Evolutionary conservation across 2,113 vertebrate species (phyloP).

Genomic region (Pachyramphus minor): DNA sequence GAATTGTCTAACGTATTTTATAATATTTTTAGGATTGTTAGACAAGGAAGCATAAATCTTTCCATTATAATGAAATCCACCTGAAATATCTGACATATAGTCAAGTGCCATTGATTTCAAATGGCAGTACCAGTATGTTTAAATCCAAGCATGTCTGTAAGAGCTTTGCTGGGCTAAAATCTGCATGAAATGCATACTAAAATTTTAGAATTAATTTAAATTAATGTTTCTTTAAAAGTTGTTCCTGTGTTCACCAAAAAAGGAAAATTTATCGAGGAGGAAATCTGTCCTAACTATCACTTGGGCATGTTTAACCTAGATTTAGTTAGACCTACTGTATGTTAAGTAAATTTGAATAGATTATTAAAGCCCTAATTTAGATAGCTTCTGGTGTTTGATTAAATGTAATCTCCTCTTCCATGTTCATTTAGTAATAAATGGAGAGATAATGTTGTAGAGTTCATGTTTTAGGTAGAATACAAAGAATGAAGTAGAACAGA

Average conservation of each 20-base stretch:
- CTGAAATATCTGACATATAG: not conserved
- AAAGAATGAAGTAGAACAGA: not conserved
- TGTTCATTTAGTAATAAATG: not conserved
- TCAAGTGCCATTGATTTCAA: not conserved
- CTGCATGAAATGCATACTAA: not conserved
- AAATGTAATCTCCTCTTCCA: not conserved
- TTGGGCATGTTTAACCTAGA: not conserved
- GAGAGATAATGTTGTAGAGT: not conserved
- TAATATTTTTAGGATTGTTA: not conserved
- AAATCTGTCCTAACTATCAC: not conserved
- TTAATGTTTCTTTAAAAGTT: not conserved
- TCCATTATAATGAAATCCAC: not conserved
- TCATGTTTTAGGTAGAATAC: not conserved
- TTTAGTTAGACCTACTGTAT: not conserved
- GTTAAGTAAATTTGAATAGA: not conserved
- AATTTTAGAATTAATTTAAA: not conserved
- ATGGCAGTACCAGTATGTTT: not conserved
- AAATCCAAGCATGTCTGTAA: not conserved
- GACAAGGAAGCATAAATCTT: constrained; percentile 1
- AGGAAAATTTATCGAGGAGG: not conserved
- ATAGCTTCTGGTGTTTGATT: not conserved
- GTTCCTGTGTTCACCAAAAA: not conserved
- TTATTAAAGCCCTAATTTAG: not conserved
- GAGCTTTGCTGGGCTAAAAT: not conserved
- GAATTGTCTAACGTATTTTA: not conserved